Percentiles rank a stretch among this genome's conserved stretches.
Evolutionary conservation across 2,888 invertebrate species (phyloP).

Genomic region (Drosophila emarginata): DNA sequence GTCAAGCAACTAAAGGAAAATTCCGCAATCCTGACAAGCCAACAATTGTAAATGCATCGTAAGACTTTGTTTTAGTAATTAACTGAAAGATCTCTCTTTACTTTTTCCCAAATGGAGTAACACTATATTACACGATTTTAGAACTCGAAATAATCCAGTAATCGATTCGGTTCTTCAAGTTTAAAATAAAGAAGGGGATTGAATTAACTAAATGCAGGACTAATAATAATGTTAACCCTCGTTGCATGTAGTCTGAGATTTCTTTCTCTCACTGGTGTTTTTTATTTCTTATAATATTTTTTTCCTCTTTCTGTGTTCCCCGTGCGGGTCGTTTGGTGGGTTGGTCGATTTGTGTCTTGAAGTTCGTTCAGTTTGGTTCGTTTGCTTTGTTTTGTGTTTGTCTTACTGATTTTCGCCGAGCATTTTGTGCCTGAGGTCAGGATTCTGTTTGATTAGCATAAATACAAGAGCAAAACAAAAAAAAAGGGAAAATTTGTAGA

Average conservation of each 20-base stretch:
- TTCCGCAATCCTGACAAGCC: too few relatives aligned
- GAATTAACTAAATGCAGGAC: neutral
- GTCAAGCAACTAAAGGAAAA: too few relatives aligned
- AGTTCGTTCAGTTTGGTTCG: slow-evolving; percentile 23
- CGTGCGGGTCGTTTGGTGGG: slow-evolving; percentile 9
- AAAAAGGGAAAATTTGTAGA: slow-evolving; percentile 34
- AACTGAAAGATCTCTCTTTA: too few relatives aligned
- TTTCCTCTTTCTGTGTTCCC: slow-evolving; percentile 1
- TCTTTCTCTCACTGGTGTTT: neutral
- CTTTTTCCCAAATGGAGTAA: too few relatives aligned
- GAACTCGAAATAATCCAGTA: too few relatives aligned
- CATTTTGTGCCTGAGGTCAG: slow-evolving; percentile 73
- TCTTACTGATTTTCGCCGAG: slow-evolving; percentile 58
- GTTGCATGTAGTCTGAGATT: neutral
- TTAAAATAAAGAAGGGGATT: too few relatives aligned
- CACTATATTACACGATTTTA: too few relatives aligned
- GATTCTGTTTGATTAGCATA: slow-evolving; percentile 77
- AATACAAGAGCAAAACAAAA: slow-evolving; percentile 39
- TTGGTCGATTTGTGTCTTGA: slow-evolving; percentile 49
- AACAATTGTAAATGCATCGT: too few relatives aligned
- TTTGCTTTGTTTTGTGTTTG: slow-evolving; percentile 57
- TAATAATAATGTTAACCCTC: neutral
- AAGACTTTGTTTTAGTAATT: too few relatives aligned
- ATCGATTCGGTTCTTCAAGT: too few relatives aligned
- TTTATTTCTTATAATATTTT: too few relatives aligned